Conservation (phyloP, 2,888 invertebrate species). For the Drosophila flavopinicola region DNA sequence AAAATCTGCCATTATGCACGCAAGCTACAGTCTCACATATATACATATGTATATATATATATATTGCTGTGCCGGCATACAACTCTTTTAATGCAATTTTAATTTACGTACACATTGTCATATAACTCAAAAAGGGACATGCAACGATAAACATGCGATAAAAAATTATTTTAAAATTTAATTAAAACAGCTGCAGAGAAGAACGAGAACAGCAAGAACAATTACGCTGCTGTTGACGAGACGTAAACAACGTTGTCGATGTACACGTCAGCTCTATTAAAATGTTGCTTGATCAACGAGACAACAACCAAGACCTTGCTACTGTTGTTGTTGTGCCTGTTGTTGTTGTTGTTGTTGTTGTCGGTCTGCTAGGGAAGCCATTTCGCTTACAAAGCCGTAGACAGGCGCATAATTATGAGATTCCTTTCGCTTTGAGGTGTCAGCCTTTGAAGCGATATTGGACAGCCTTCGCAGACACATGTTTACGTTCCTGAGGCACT, state of each 20-base stretch:
- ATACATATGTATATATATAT: neutral
- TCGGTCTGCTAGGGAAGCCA: too few species aligned
- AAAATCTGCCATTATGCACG: constrained; percentile 69
- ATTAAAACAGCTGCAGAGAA: constrained; percentile 67
- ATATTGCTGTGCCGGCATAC: constrained; percentile 27
- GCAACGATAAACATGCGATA: constrained; percentile 74
- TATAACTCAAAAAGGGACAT: constrained; percentile 57
- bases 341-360: constrained; percentile 55
- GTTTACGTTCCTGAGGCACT: neutral
- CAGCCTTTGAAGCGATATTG: constrained; percentile 19
- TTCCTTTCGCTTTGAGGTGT: constrained; percentile 35
- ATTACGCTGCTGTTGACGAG: constrained; percentile 65
- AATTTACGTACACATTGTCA: constrained; percentile 75
- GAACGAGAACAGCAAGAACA: constrained; percentile 11
- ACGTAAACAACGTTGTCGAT: constrained; percentile 70
- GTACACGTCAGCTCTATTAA: constrained; percentile 76
- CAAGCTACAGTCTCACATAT: constrained; percentile 55
- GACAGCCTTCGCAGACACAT: constrained; percentile 1
- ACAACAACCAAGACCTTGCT: constrained; percentile 34
- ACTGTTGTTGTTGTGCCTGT: neutral
- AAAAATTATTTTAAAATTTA: constrained; percentile 78
- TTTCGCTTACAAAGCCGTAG: constrained; percentile 42
- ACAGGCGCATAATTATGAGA: constrained; percentile 67
- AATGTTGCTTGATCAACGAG: constrained; percentile 74
- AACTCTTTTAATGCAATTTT: constrained; percentile 63